Evolutionary conservation across 2,888 invertebrate species (phyloP), one percentile per base, ranked within the genome.

Genomic region (Barypeithes pellucidus): DNA sequence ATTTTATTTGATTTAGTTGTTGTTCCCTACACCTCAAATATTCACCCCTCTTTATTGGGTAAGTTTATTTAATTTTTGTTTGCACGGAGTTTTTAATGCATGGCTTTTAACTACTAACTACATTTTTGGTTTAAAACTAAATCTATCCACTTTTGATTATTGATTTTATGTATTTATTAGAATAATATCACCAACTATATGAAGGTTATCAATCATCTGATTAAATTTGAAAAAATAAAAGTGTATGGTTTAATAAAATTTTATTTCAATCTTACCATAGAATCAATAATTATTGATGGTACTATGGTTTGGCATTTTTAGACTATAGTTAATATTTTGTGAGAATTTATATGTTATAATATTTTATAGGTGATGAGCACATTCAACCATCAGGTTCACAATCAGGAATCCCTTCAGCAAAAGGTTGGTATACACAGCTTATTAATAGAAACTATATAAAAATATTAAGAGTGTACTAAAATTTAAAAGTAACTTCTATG

Each of bases 11-110:
- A 24, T 63, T 73, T 29, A 52, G 43, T 73, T 24, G 50, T 22
- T 4, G 12, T 52, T 70, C 43, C 60, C 22, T 41, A 62, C 70
- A 71, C 47, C 24, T 54, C 63, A 47, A 41, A 24, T 70, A 47
- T 70, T 66, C 59, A 57, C 61, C 47, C 74, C 75, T 76, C 59
- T 59, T 67, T 77, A 76, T 77, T 75, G 77, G 54, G 79, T 80
- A 78, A 80, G 80, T 79, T 79, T 72, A 16, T 7, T 36, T 14
- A 24, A 67, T 77, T 74, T 79, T 22, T 73, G 75, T 80, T 80
- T 79, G 79, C 79, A 79, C 78, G 80, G 20, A 41, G 41, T 79
- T 77, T 75, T 72, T 74, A 67, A 62, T 76, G 78, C 69, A 75
- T 77, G 77, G n/a, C 67, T 77, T 52, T 65, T 71, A 36, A 65